Conservation (phyloP, 2,888 invertebrate species). For the Hesperia comma region DNA sequence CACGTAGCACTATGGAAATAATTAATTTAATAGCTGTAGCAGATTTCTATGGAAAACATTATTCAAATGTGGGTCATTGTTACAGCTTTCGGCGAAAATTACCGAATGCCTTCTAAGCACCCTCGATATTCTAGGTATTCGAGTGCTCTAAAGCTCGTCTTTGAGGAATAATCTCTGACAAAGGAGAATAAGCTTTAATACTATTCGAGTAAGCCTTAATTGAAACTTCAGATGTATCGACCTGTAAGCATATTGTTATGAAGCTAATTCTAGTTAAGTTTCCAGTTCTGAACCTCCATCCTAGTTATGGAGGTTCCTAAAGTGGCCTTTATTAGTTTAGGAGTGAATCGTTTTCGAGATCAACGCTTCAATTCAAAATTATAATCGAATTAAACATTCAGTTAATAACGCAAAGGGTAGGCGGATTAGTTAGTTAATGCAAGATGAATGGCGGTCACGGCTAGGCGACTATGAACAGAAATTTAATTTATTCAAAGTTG, state of each 20-base stretch:
- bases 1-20: neutral
- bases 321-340: conserved; percentile 50
- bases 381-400: conserved; percentile 27
- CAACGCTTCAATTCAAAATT: conserved; percentile 43
- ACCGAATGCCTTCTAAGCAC: conserved; percentile 59
- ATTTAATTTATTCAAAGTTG: no score
- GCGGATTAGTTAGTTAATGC: no score
- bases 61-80: conserved; percentile 55
- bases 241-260: conserved; percentile 42
- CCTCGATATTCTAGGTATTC: conserved; percentile 56
- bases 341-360: conserved; percentile 41
- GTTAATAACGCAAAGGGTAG: neutral
- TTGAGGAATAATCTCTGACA: conserved; percentile 42
- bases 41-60: conserved; percentile 42
- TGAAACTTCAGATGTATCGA: conserved; percentile 38
- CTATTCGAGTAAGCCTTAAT: conserved; percentile 47
- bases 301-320: conserved; percentile 55
- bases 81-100: conserved; percentile 52
- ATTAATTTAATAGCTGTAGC: conserved; percentile 12
- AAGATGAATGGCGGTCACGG: no score
- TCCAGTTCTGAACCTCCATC: conserved; percentile 41
- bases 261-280: conserved; percentile 42
- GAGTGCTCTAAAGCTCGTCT: conserved; percentile 43
- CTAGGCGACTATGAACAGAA: no score
- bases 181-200: conserved; percentile 53